These are phyloP conservation scores for Gracilinanus agilis DNA, from an alignment of 2,113 vertebrate genomes.

Conservation along the genomic window DNA sequence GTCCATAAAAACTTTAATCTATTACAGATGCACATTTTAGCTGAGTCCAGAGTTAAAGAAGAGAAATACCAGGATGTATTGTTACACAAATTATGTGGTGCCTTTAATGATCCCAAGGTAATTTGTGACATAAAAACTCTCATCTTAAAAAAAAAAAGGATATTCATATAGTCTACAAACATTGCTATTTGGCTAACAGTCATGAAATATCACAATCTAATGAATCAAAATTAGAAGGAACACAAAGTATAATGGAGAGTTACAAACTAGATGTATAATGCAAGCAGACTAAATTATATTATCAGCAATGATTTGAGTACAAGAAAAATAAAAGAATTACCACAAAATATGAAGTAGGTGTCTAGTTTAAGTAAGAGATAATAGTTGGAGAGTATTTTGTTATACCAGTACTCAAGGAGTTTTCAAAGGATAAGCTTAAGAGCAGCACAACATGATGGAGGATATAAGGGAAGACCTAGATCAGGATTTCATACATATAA, in stretches of 20 bases:
- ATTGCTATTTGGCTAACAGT: not conserved
- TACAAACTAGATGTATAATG: not conserved
- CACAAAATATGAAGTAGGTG: not conserved
- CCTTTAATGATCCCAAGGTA: not conserved
- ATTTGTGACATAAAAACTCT: not conserved
- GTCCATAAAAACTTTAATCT: not conserved
- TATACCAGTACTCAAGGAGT: not conserved
- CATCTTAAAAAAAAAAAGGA: not conserved
- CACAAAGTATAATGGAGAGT: not conserved
- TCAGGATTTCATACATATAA: not conserved
- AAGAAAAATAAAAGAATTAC: not conserved
- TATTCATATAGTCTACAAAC: not conserved
- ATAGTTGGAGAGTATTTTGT: not conserved
- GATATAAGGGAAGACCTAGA: not conserved
- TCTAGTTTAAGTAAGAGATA: not conserved
- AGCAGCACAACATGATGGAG: not conserved
- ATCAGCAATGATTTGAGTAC: not conserved
- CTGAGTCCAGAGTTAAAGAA: not conserved
- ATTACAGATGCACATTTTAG: not conserved
- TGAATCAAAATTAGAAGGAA: not conserved
- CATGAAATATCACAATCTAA: not conserved
- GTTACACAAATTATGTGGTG: not conserved
- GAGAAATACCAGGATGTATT: not conserved
- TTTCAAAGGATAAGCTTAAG: not conserved
- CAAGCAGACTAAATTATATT: not conserved